Evolutionary conservation across 2,888 invertebrate genomes (phyloP), one percentile per base, ranked within the genome.

Genomic region (Catocala fraxini): DNA sequence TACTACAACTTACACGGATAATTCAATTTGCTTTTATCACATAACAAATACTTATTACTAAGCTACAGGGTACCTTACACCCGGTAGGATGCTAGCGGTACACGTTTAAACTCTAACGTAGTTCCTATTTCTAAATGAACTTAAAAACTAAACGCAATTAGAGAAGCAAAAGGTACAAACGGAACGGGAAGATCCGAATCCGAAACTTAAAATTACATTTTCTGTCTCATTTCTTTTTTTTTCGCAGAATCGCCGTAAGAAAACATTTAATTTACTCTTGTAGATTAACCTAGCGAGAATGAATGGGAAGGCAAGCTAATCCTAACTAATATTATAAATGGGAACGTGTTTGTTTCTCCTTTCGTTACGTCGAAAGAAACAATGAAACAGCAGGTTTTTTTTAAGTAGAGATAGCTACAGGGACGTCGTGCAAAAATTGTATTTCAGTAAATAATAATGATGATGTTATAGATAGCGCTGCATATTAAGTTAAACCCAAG

Each of bases 181-280:
- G 25, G 13, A 47, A 47, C 13, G 1, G 11, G 13, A 45, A 45
- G 6, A 45, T 46, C 12, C 35, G 15, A 57, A 45, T 46, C 12
- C 35, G 15, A 57, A 57, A 57, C 45, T 59, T 52, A 47, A 59
- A 59, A 59, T 39, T 52, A 33, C 34, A 59, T 52, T 59, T 52
- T 52, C 52, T 41, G 33, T 59, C 45, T 9, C 47, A 25, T 47
- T 51, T 51, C 43, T 47, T 9, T 33, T 43, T 55, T 59, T 55
- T 60, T 51, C 43, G 25, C 33, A 13, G 33, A 55, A 55, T 39
- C 39, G 51, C 45, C 55, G 12, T 35, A 60, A 45, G 9, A 61
- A 56, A 56, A 60, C 49, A 60, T 51, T 60, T 58, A 34, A 11
- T 6, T 12, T 25, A 58, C 46, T 6, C 51, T 52, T 52, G 12